Evolutionary conservation across 2,113 vertebrate genomes (phyloP), one percentile per base, ranked within the genome.

Genomic region (Prochilodus magdalenae): DNA sequence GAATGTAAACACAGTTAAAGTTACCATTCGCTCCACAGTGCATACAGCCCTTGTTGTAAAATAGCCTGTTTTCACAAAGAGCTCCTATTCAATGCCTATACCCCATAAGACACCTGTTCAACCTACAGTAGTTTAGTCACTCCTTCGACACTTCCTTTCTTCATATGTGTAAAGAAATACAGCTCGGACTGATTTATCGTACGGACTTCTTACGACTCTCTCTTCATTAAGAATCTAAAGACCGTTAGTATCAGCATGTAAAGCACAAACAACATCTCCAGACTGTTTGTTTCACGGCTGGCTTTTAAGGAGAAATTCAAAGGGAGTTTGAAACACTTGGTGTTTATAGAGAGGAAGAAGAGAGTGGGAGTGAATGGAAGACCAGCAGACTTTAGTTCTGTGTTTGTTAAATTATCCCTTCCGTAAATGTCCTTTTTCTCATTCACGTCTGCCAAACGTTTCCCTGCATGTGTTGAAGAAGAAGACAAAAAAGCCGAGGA

Each of bases 391-490:
- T 51, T 49, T 12, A 4, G 3, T 51, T 71, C 29, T 74, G 51
- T 60, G 24, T 65, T 74, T 74, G 24, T 26, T 65, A 51, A 80
- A 73, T 73, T 66, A 66, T 55, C 29, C 18, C 44, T 44, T 81
- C n/a, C 62, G 24, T 36, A 75, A 75, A 75, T 81, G 12, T 55
- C 33, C 20, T 30, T 60, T 70, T 60, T 73, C n/a, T 60, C 29
- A 74, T 74, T 51, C 36, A 78, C 18, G 18, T 67, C 12, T 69
- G 55, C 33, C 62, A 81, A 44, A 60, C 57, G 3, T 62, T 69
- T 63, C 57, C 63, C 60, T 40, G 49, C 73, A 75, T 60, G 80
- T 67, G 63, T 53, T 57, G 13, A 81, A 69, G 30, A 40, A 53
- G 16, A 81, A 0, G 20, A 36, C 16, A 40, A 81, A 75, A 81